Base-by-base conservation (phyloP, 1,140 invertebrate species). In the Drosophila arizonae region DNA sequence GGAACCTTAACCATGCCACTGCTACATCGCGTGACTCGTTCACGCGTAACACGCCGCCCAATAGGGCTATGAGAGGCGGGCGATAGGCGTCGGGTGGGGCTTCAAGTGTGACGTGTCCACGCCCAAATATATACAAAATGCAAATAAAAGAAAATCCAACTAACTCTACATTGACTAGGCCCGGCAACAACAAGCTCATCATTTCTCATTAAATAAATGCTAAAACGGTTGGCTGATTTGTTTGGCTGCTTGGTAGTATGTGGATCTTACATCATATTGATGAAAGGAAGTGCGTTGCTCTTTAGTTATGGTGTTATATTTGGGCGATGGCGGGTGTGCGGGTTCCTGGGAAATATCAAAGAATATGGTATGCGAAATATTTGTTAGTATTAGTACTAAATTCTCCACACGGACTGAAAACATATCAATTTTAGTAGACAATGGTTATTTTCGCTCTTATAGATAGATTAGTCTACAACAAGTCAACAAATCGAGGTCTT, bases 201-300 rank as follows among this genome's bases (percentile, higher is more conserved):
- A 48, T 78, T 55, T 15, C 68, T 41, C 46, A 24, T 62, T 56
- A 45, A 61, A 51, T 58, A 77, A 50, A 79, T 74, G 73, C 50
- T 76, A 76, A 57, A 67, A 48, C 30, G 46, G 30, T 66, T 50
- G 61, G 30, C 46, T 46, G 15, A n/a, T 46, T 45, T 28, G 46
- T 21, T 58, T 26, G 52, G 4, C 30, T 33, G 30, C 30, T 61
- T 46, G 55, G 39, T 69, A 26, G 48, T 36, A 51, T 15, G 62
- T 15, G 70, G 51, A 76, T 86, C 91, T 92, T 90, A 92, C 91
- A 89, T 92, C 91, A 77, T 87, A 90, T 72, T 92, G 91, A 71
- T 90, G 86, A 72, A 85, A 85, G 69, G 79, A 87, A 71, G 82
- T 79, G 74, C 90, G 84, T 76, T 91, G 86, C 77, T 91, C 90